Conservation (phyloP, 1,140 invertebrate species). For the Drosophila athabasca region DNA sequence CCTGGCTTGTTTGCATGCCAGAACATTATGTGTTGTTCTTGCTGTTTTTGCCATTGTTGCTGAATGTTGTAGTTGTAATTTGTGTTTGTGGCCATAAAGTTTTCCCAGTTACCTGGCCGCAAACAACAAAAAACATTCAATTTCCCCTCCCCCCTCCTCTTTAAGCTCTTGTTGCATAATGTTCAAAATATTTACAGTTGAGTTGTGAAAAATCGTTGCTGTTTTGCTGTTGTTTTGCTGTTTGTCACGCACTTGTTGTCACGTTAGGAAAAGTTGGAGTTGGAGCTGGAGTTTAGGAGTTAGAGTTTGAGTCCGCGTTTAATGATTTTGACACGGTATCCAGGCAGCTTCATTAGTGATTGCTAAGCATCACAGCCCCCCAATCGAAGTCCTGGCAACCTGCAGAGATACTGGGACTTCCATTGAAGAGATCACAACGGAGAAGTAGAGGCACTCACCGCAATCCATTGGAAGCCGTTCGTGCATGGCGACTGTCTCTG, state of each 20-base stretch:
- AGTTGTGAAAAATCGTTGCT: slow-evolving; percentile 46
- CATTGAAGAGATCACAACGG: slow-evolving; percentile 13
- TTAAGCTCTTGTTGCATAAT: slow-evolving; percentile 14
- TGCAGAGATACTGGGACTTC: slow-evolving; percentile 4
- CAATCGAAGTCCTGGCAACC: slow-evolving; percentile 36
- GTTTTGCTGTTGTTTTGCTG: slow-evolving; percentile 36
- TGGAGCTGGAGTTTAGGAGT: too few species aligned
- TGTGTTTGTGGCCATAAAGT: slow-evolving; percentile 80
- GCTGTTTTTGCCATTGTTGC: slow-evolving; percentile 55
- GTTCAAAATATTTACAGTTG: slow-evolving; percentile 71
- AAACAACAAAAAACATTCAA: slow-evolving; percentile 72
- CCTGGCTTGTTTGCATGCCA: slow-evolving; percentile 67
- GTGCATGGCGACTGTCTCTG: slow-evolving; percentile 24
- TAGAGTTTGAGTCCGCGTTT: slow-evolving; percentile 32
- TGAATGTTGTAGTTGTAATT: slow-evolving; percentile 70
- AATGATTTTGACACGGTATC: slow-evolving; percentile 47
- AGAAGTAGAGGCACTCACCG: slow-evolving; percentile 16
- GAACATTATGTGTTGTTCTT: slow-evolving; percentile 62
- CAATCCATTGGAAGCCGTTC: slow-evolving; percentile 38
- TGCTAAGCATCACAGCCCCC: slow-evolving; percentile 1
- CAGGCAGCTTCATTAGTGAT: slow-evolving; percentile 43
- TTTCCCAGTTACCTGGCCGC: slow-evolving; percentile 44
- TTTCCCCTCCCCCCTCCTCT: slow-evolving; percentile 33
- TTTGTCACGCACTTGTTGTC: slow-evolving; percentile 64
- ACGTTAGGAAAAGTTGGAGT: slow-evolving; percentile 47